phyloP scores from a whole-genome alignment of 2,888 invertebrate genomes.

The Leptopterna dolabrata region DNA sequence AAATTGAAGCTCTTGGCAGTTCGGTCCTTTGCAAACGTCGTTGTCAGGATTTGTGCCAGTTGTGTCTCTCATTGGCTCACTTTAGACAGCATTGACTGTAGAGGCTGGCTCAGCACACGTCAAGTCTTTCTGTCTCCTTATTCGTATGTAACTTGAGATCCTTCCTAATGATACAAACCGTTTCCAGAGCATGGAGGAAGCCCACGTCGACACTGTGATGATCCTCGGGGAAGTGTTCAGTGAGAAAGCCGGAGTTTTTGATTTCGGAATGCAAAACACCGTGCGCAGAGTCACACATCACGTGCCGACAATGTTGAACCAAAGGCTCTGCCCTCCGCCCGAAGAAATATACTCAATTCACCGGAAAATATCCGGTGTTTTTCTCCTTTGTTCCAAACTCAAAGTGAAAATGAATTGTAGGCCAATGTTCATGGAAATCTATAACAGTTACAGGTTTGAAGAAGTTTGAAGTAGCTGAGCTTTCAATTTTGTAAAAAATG shows the following conservation, averaged over 20 bases:
- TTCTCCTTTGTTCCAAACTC: conserved; percentile 90
- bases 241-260: conserved; percentile 77
- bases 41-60: no score
- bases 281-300: conserved; percentile 83
- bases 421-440: conserved; percentile 84
- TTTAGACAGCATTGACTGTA: no score
- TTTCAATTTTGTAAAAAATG: not conserved
- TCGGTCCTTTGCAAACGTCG: no score
- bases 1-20: no score
- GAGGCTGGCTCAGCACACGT: no score
- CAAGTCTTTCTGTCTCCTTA: no score
- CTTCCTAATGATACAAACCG: no score
- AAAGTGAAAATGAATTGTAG: conserved; percentile 84
- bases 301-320: conserved; percentile 93
- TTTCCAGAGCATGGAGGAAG: conserved; percentile 83
- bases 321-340: conserved; percentile 95
- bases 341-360: conserved; percentile 99
- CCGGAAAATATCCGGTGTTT: conserved; percentile 89
- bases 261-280: conserved; percentile 90
- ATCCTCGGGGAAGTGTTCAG: conserved; percentile 95
- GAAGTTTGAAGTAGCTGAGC: not conserved
- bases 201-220: conserved; percentile 96
- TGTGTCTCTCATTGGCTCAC: no score
- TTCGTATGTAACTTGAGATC: no score
- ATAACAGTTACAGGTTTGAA: conserved; percentile 73